Evolutionary conservation across 2,113 vertebrate genomes (phyloP), one percentile per base, ranked within the genome.

Genomic region (Nesogale talazaci): DNA sequence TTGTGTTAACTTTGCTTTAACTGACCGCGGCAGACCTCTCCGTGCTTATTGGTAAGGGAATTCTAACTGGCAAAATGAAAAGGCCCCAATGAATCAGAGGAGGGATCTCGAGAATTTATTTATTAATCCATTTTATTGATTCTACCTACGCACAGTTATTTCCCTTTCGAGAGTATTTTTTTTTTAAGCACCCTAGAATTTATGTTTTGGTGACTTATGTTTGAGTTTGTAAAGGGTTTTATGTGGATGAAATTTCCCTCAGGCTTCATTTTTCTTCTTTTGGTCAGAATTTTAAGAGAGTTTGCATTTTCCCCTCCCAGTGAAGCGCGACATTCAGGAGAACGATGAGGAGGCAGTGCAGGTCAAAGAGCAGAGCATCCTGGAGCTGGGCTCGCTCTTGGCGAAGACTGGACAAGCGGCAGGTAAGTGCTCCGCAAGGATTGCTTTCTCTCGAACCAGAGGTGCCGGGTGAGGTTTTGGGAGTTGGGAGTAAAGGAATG

Each of bases 301-400:
- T 77, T 94, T 92, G 56, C 20, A 29, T 88, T 83, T 42, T 96
- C 91, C 79, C 91, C 70, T 95, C 74, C 70, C 93, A 99, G 99
- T 99, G 97, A 99, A 99, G 95, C 98, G 99, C 56, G 99, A 99
- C 97, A 98, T 99, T 96, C 99, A 99, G 93, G 99, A 99, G 95
- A 99, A 99, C 1, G 99, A 99, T 96, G 99, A 99, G 89, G 99
- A 99, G 86, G 99, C 99, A 0, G 99, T 99, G 88, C 98, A 99
- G 96, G 99, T 99, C 97, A 99, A 99, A 97, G 99, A 99, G 97
- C 99, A 99, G 98, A 99, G 99, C 97, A 99, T 99, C 97, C 96
- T 99, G 98, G 99, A 99, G 94, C 98, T 99, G 97, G 99, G 99
- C 9, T 98, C 98, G 0, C 99, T 99, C 59, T 93, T 99, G 98